Evolutionary conservation across 2,113 vertebrate genomes (phyloP).

Genomic region (Quiscalus mexicanus): DNA sequence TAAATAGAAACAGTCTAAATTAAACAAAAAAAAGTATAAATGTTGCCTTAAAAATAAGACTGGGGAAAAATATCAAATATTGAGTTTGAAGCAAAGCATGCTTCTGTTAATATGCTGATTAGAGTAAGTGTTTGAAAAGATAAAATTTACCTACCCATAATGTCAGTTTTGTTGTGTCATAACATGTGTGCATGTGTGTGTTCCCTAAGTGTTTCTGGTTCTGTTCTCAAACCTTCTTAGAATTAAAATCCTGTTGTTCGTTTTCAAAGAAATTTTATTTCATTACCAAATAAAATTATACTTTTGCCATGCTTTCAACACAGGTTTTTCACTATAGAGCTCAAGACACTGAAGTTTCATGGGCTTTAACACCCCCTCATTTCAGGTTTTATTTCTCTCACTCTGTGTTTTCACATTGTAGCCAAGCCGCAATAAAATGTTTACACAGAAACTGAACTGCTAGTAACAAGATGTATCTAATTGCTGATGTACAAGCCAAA

Average conservation of each 20-base stretch:
- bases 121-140: not conserved
- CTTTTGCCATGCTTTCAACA: conserved; percentile 62
- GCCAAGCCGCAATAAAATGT: conserved; percentile 28
- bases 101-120: not conserved
- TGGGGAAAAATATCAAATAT: not conserved
- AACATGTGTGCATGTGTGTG: not conserved
- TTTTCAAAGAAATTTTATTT: not conserved
- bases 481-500: not conserved
- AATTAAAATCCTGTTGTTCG: conserved; percentile 29
- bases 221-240: conserved; percentile 1
- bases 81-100: not conserved
- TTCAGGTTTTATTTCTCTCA: conserved; percentile 33
- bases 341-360: conserved; percentile 26
- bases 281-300: not conserved
- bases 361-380: conserved; percentile 3
- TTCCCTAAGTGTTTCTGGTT: not conserved
- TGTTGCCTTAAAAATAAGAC: not conserved
- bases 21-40: not conserved
- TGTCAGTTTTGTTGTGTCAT: not conserved
- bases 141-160: not conserved
- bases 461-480: not conserved
- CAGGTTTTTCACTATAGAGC: conserved; percentile 54
- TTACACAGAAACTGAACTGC: not conserved
- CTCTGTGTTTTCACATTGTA: conserved; percentile 24
- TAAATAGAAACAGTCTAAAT: not conserved